Evolutionary conservation across 1,140 invertebrate species (phyloP), one percentile per base, ranked within the genome.

Genomic region (Propsilocerus akamusi): DNA sequence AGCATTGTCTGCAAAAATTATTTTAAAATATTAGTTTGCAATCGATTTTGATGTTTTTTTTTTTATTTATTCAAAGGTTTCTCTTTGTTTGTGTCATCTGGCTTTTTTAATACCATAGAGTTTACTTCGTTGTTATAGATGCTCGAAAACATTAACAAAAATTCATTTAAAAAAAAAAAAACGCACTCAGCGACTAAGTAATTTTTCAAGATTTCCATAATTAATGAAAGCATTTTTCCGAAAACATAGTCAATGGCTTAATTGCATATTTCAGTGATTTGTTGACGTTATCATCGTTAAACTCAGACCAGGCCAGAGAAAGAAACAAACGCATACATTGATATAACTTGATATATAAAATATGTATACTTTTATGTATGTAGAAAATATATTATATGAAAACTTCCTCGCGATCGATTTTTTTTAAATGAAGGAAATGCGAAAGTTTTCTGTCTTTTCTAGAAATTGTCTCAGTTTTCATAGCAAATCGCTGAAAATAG

Each of bases 1-100:
- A 81, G 84, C 97, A 99, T 99, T 55, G 91, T 94, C 93, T 96
- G 68, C 26, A 72, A 69, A 54, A 50, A n/a, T n/a, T n/a, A n/a
- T n/a, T n/a, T n/a, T n/a, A 57, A 66, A 55, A 55, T 51, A 57
- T 59, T 30, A 48, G n/a, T 30, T 14, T 48, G 12, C 28, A 11
- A 4, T 10, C 17, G 23, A n/a, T n/a, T n/a, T n/a, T n/a, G 4
- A 12, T 17, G 4, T 17, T 17, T 8, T 30, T 30, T 30, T 30
- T 30, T 30, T 7, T 30, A 30, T 30, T 30, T 30, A n/a, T 17
- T 4, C 32, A 34, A 30, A n/a, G 28, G 28, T 34, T 34, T 34
- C 8, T 34, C 20, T 34, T 34, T 34, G n/a, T 30, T n/a, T n/a
- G 7, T 30, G 28, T n/a, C 20, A 17, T 11, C 32, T n/a, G 20